These are phyloP conservation scores for Pseudococcus viburni DNA, from an alignment of 2,888 invertebrate species.

Conservation along the genomic window DNA sequence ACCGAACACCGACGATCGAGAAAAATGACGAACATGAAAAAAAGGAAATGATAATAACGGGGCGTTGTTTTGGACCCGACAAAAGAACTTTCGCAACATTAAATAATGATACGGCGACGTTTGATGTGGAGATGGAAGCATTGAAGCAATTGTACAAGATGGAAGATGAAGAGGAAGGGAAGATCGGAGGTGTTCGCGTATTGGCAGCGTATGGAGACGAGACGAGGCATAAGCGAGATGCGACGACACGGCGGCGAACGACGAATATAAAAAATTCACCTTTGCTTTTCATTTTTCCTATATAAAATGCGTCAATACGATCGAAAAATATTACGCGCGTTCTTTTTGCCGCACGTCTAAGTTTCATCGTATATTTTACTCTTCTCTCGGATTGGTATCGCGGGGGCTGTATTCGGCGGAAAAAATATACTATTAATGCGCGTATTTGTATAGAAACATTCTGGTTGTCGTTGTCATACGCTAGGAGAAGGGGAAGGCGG, in stretches of 20 bases:
- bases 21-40: neutral
- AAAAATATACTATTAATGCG: neutral
- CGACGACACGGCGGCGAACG: neutral
- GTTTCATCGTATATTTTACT: constrained; percentile 5
- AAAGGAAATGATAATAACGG: neutral
- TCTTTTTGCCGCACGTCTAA: neutral
- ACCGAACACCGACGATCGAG: neutral
- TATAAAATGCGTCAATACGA: neutral
- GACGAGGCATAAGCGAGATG: neutral
- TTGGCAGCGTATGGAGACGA: neutral
- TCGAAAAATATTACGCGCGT: constrained; percentile 21
- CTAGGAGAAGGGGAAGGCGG: neutral
- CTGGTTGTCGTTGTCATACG: neutral
- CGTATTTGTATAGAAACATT: neutral
- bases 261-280: constrained; percentile 1
- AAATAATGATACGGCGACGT: neutral
- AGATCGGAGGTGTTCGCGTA: neutral
- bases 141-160: neutral
- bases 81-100: constrained; percentile 17
- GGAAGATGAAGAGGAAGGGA: neutral
- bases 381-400: neutral
- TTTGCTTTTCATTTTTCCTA: neutral
- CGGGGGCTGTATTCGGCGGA: neutral
- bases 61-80: constrained; percentile 12
- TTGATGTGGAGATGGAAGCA: neutral